Percentiles rank a stretch among this genome's conserved stretches.
These are phyloP conservation scores for Andricus grossulariae DNA, from an alignment of 1,140 invertebrate species.

Conservation along the genomic window DNA sequence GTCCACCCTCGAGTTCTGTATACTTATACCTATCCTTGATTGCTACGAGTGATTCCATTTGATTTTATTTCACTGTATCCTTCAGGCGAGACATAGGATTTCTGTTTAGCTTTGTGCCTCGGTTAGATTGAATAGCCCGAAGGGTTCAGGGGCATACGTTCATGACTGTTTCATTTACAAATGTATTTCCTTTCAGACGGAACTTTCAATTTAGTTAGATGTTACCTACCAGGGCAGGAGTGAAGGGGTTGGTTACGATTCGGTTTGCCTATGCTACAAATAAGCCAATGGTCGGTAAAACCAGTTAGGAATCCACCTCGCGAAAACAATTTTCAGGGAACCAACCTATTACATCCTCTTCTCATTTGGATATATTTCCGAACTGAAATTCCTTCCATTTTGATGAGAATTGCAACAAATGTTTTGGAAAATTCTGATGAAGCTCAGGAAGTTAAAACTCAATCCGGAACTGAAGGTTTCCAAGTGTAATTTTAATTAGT, in stretches of 20 bases:
- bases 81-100: constrained; percentile 57
- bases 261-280: constrained; percentile 21
- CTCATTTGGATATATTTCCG: neutral
- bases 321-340: constrained; percentile 53
- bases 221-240: constrained; percentile 53
- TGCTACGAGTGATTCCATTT: constrained; percentile 47
- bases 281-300: constrained; percentile 48
- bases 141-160: constrained; percentile 55
- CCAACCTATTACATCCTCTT: constrained; percentile 30
- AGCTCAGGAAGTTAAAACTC: neutral
- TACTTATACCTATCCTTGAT: constrained; percentile 45
- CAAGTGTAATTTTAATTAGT: neutral
- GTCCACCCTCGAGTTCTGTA: neutral
- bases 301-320: constrained; percentile 48
- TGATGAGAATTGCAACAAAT: neutral
- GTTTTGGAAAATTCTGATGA: neutral
- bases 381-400: neutral
- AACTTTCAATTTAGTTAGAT: constrained; percentile 73
- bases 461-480: neutral
- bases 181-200: constrained; percentile 72
- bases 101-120: constrained; percentile 56
- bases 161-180: constrained; percentile 74
- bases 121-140: constrained; percentile 59
- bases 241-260: constrained; percentile 36
- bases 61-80: constrained; percentile 52